These are phyloP conservation scores for Acanthosepion esculentum DNA, from an alignment of 2,888 invertebrate species.

Conservation along the genomic window DNA sequence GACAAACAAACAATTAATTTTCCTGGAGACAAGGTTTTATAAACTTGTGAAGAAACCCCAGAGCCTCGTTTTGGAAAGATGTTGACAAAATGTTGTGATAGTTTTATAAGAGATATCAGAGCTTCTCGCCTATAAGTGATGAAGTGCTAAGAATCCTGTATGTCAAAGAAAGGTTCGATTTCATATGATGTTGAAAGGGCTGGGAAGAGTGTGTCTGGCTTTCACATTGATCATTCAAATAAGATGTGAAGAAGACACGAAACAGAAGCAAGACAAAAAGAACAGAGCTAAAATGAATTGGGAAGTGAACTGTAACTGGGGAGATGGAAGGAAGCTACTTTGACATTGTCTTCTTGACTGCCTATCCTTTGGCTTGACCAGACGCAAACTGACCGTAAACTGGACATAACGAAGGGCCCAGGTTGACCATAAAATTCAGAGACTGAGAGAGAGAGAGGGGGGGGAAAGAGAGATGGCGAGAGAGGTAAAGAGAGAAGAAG, in stretches of 20 bases:
- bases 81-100: background rate
- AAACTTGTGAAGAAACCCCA: background rate
- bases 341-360: conserved; percentile 20
- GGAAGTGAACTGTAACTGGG: background rate
- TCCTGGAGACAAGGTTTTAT: background rate
- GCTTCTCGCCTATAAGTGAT: background rate
- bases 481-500: background rate
- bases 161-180: background rate
- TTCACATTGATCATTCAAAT: background rate
- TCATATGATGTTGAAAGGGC: background rate
- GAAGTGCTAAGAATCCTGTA: background rate
- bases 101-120: background rate
- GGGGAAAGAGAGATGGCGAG: background rate
- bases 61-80: background rate
- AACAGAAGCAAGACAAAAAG: background rate
- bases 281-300: conserved; percentile 33
- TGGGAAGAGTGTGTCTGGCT: background rate
- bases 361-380: conserved; percentile 33
- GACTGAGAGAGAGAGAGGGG: background rate
- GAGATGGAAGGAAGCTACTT: conserved; percentile 1
- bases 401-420: conserved; percentile 9
- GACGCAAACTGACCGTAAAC: conserved; percentile 33
- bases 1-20: background rate
- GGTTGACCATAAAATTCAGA: background rate
- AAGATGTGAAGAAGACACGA: conserved; percentile 33